Conservation (phyloP, 1,140 invertebrate genomes). For the Charaxes varanes region DNA sequence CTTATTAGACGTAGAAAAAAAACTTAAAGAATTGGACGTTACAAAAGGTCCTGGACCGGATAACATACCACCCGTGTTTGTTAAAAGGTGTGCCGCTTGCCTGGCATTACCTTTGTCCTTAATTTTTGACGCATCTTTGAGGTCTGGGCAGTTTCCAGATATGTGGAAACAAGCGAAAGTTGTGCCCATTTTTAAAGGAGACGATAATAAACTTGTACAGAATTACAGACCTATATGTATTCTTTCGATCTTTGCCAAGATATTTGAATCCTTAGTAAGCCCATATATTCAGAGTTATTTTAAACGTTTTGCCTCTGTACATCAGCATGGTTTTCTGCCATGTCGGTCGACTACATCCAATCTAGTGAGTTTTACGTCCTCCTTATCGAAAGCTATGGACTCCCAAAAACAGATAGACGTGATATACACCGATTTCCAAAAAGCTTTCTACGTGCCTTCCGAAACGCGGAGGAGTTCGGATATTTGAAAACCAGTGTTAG, state of each 20-base stretch:
- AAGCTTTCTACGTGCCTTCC: too few species aligned
- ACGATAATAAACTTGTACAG: not conserved
- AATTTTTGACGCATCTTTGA: slow-evolving; percentile 17
- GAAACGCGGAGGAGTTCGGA: too few species aligned
- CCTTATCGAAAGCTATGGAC: slow-evolving; percentile 10
- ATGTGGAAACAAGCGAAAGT: slow-evolving; percentile 21
- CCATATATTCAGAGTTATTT: too few species aligned
- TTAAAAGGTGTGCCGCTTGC: slow-evolving; percentile 6
- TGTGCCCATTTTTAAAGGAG: too few species aligned
- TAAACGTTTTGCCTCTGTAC: slow-evolving; percentile 1
- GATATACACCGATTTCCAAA: slow-evolving; percentile 19
- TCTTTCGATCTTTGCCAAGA: slow-evolving; percentile 12
- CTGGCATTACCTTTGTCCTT: slow-evolving; percentile 4
- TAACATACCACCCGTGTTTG: slow-evolving; percentile 16
- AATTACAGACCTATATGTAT: slow-evolving; percentile 23
- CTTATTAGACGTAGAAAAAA: slow-evolving; percentile 1
- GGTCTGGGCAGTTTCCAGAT: slow-evolving; percentile 9
- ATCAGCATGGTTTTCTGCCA: slow-evolving; percentile 13
- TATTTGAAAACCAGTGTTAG: too few species aligned
- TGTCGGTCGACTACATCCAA: slow-evolving; percentile 16
- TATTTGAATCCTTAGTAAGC: slow-evolving; percentile 14
- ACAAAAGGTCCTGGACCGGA: slow-evolving; percentile 14
- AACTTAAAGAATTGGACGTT: slow-evolving; percentile 9
- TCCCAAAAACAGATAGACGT: slow-evolving; percentile 9
- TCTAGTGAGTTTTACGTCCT: slow-evolving; percentile 9